Conservation (phyloP, 2,797 vertebrate species). For the Peromyscus aztecus region DNA sequence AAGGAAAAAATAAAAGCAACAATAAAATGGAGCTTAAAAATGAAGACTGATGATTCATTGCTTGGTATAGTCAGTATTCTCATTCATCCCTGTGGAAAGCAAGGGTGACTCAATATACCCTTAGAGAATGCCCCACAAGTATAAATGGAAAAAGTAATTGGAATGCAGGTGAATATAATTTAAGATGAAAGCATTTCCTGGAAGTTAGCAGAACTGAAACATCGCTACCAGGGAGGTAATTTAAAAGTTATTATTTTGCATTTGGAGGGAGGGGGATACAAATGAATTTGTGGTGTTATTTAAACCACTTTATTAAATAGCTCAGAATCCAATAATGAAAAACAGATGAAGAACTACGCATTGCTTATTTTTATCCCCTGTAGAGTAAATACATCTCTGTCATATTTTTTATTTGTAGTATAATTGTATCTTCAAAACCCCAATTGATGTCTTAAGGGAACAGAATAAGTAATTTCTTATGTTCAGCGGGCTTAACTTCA, state of each 20-base stretch:
- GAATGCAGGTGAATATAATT: constrained; percentile 42
- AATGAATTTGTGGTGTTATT: constrained; percentile 54
- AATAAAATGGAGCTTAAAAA: constrained; percentile 43
- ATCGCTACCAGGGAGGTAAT: not conserved
- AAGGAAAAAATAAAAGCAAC: not conserved
- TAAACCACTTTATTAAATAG: constrained; percentile 66
- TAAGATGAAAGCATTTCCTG: constrained; percentile 22
- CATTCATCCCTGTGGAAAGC: not conserved
- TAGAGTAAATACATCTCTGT: constrained; percentile 52
- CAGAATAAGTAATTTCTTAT: constrained; percentile 58
- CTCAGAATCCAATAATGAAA: constrained; percentile 68
- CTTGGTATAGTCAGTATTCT: not conserved
- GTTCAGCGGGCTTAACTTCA: constrained; percentile 53
- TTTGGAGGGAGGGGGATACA: constrained; percentile 47
- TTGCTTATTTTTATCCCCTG: constrained; percentile 63
- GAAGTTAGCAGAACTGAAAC: constrained; percentile 3
- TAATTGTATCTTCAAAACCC: constrained; percentile 63
- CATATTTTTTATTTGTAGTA: constrained; percentile 63
- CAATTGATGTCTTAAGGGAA: constrained; percentile 57
- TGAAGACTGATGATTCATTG: not conserved
- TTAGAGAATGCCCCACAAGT: not conserved
- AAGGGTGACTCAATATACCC: not conserved
- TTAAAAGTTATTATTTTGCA: constrained; percentile 58
- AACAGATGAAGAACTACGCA: constrained; percentile 40
- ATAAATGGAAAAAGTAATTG: constrained; percentile 24